These are phyloP conservation scores for Nemotelus pantherinus DNA, from an alignment of 2,888 invertebrate species.

Conservation along the genomic window DNA sequence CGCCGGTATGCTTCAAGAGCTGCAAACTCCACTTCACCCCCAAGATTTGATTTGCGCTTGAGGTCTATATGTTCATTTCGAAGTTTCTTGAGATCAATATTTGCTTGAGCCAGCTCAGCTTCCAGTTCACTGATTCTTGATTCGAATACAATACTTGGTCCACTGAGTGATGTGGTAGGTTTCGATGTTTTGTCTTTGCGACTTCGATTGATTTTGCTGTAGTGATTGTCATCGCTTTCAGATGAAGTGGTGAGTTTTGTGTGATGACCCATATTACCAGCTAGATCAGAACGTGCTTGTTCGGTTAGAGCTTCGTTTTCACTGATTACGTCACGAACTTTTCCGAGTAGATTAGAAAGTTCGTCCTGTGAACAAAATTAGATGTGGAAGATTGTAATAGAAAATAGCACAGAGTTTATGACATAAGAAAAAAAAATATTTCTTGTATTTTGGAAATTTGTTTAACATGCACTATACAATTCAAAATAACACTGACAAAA, in stretches of 20 bases:
- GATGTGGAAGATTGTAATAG: no score
- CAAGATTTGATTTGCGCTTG: conserved; percentile 62
- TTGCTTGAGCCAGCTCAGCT: conserved; percentile 81
- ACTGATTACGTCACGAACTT: conserved; percentile 86
- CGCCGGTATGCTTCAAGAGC: conserved; percentile 70
- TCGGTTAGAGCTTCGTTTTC: conserved; percentile 86
- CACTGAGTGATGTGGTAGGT: conserved; percentile 67
- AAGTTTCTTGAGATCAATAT: conserved; percentile 78
- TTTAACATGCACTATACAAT: no score
- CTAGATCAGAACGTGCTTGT: conserved; percentile 76
- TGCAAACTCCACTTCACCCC: conserved; percentile 62
- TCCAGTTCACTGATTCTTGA: conserved; percentile 86
- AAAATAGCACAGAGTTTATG: no score
- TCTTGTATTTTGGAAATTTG: no score
- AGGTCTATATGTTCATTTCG: conserved; percentile 72
- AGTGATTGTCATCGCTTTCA: conserved; percentile 65
- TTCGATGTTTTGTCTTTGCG: conserved; percentile 23
- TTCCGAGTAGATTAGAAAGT: conserved; percentile 77
- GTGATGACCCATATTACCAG: conserved; percentile 64
- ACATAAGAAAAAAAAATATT: no score
- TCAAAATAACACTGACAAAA: no score
- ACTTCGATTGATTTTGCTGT: conserved; percentile 11
- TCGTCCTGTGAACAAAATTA: conserved; percentile 69
- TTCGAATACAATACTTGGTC: conserved; percentile 84
- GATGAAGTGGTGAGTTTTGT: conserved; percentile 64